A percentile compares a stretch with the other conserved stretches of the same genome.
phyloP scores from a whole-genome alignment of 1,140 invertebrate species.

The Danaus plexippus region DNA sequence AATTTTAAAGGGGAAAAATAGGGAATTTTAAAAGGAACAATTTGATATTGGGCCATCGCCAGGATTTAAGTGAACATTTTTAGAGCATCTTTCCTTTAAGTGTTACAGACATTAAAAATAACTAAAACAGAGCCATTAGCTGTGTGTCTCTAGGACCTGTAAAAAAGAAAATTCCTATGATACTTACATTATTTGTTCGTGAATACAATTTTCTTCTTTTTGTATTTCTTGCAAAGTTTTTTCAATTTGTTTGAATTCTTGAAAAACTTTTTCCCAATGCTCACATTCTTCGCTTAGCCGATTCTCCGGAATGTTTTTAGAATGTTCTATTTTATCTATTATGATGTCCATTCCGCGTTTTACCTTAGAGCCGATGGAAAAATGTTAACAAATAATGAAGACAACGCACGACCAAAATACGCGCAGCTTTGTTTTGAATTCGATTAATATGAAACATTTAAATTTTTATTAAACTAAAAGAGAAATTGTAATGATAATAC shows the following conservation, averaged over 20 bases:
- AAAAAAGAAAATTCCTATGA: background rate
- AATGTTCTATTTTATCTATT: conserved; percentile 36
- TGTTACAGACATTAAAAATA: too few species aligned
- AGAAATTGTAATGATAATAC: conserved; percentile 4
- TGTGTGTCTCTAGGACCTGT: conserved; percentile 4
- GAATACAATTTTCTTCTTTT: conserved; percentile 20
- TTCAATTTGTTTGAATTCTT: conserved; percentile 31
- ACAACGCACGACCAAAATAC: conserved; percentile 1
- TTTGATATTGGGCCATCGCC: too few species aligned
- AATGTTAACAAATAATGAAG: background rate
- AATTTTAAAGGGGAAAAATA: too few species aligned
- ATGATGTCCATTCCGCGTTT: conserved; percentile 33
- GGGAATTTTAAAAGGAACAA: too few species aligned
- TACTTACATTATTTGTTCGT: conserved; percentile 17
- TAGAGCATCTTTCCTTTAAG: too few species aligned
- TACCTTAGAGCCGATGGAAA: conserved; percentile 18
- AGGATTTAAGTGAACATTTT: too few species aligned
- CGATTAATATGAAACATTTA: too few species aligned
- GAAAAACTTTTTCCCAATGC: conserved; percentile 30
- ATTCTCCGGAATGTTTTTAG: conserved; percentile 22
- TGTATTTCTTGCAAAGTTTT: conserved; percentile 26
- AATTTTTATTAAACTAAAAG: background rate
- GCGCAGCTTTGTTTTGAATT: too few species aligned
- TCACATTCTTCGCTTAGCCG: conserved; percentile 29
- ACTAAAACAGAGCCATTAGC: background rate